A percentile compares a stretch with the other conserved stretches of the same genome.
Conservation (phyloP, 2,113 vertebrate species). For the Megaceryle torquata region DNA sequence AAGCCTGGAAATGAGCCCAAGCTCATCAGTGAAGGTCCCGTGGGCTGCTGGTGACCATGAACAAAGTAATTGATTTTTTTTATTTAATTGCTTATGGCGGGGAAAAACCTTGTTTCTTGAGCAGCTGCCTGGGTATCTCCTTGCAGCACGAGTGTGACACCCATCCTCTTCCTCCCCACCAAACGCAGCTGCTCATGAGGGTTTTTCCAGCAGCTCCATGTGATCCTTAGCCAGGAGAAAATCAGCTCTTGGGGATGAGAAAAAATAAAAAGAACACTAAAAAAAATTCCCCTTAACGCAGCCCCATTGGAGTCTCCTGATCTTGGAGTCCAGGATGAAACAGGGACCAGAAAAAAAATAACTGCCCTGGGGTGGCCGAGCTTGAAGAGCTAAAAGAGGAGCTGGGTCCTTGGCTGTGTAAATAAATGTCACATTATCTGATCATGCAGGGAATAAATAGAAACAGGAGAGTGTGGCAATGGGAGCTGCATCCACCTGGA, state of each 20-base stretch:
- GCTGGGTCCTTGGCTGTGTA: rapidly evolving
- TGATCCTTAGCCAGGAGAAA: rapidly evolving
- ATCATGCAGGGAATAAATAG: background rate
- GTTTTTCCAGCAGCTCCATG: rapidly evolving
- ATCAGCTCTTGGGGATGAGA: background rate
- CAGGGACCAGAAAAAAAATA: background rate
- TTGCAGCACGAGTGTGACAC: rapidly evolving
- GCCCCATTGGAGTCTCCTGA: background rate
- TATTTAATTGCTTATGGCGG: too few relatives aligned
- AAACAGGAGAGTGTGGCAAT: rapidly evolving
- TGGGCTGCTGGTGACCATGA: background rate
- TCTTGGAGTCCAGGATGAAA: background rate
- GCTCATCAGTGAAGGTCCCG: background rate
- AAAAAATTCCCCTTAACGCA: background rate
- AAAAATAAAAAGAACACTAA: background rate
- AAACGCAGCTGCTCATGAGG: rapidly evolving
- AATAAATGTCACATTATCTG: background rate
- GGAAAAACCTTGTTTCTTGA: rapidly evolving
- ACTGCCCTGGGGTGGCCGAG: background rate
- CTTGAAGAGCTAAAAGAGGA: rapidly evolving
- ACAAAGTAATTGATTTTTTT: background rate
- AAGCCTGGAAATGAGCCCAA: background rate
- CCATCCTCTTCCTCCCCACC: background rate
- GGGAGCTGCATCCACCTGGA: rapidly evolving
- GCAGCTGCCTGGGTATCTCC: background rate